phyloP scores from a whole-genome alignment of 2,888 invertebrate genomes.

The Acanthosepion pharaonis region DNA sequence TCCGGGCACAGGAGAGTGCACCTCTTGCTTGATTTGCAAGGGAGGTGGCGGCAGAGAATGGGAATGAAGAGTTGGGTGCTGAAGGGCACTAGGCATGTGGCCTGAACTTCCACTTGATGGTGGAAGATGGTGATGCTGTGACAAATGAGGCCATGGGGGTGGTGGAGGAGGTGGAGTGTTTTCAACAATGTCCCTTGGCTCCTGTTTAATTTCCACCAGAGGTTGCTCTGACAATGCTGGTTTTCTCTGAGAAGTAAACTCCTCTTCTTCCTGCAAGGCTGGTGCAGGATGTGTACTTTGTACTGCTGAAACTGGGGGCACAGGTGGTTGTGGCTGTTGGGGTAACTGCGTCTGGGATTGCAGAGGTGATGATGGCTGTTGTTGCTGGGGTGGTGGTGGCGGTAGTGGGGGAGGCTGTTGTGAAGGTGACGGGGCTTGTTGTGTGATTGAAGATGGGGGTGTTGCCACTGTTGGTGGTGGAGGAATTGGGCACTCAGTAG shows the following conservation, averaged over 20 bases:
- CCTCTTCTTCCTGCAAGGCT: neutral
- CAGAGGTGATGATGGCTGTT: conserved; percentile 51
- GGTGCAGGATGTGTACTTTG: neutral
- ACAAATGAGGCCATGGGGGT: conserved; percentile 34
- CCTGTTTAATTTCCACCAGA: conserved; percentile 44
- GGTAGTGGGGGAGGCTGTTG: conserved; percentile 55
- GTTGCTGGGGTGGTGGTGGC: conserved; percentile 54
- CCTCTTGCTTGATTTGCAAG: conserved; percentile 51
- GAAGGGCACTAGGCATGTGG: conserved; percentile 50
- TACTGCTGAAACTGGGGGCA: conserved; percentile 50
- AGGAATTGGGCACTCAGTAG: conserved; percentile 38
- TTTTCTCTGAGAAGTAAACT: conserved; percentile 45
- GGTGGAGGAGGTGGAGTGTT: conserved; percentile 37
- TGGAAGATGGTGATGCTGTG: conserved; percentile 34
- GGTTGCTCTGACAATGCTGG: conserved; percentile 46
- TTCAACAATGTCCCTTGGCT: conserved; percentile 44
- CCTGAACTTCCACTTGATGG: conserved; percentile 46
- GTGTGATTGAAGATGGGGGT: conserved; percentile 49
- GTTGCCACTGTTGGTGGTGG: conserved; percentile 48
- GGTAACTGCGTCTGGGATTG: neutral
- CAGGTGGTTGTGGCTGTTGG: conserved; percentile 53
- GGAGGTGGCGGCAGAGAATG: conserved; percentile 52
- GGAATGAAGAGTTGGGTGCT: conserved; percentile 48
- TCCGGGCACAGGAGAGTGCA: conserved; percentile 51
- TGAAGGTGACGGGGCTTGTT: conserved; percentile 38